Evolutionary conservation across 2,797 vertebrate species (phyloP).

Genomic region (Cryptoprocta ferox): DNA sequence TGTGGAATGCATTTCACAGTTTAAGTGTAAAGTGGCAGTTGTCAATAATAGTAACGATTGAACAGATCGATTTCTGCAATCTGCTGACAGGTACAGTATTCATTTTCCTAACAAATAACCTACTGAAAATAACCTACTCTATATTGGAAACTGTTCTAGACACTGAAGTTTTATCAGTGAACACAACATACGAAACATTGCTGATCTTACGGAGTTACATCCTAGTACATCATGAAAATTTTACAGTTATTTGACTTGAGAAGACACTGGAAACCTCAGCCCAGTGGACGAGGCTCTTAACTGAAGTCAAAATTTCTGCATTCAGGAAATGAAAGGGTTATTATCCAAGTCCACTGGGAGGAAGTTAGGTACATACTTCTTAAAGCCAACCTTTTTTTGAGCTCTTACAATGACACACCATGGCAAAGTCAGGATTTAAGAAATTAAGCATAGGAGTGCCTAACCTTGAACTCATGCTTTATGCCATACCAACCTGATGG

Average conservation of each 20-base stretch:
- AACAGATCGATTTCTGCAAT: constrained; percentile 29
- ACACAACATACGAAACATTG: neutral
- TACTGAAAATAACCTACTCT: neutral
- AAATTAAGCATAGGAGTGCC: neutral
- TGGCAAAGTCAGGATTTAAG: neutral
- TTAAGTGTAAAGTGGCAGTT: neutral
- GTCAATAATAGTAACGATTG: constrained; percentile 13
- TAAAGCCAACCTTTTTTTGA: neutral
- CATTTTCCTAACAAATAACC: neutral
- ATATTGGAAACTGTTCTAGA: neutral
- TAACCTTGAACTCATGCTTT: neutral
- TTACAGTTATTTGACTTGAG: neutral
- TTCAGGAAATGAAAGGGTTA: neutral
- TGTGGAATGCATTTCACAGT: neutral
- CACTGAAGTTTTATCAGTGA: neutral
- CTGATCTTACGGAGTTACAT: neutral
- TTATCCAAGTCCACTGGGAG: neutral
- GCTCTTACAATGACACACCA: neutral
- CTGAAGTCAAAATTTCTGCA: neutral
- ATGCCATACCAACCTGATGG: neutral
- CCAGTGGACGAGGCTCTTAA: neutral
- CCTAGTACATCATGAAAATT: neutral
- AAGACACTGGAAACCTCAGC: neutral
- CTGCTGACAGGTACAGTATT: constrained; percentile 10
- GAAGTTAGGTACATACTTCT: neutral